phyloP scores from a whole-genome alignment of 1,140 invertebrate genomes.

The Aricia agestis region DNA sequence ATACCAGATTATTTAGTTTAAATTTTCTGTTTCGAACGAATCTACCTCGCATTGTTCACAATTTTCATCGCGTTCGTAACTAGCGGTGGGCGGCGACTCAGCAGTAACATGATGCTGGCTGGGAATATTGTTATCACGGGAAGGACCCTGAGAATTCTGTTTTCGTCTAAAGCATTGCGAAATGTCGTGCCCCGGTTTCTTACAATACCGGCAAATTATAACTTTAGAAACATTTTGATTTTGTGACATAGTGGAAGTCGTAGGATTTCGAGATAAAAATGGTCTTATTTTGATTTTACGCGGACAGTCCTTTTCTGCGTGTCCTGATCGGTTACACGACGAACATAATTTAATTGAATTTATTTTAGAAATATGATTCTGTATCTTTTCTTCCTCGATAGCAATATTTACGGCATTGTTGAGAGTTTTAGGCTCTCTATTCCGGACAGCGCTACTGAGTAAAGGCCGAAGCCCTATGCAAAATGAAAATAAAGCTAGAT shows the following conservation, averaged over 20 bases:
- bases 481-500: not conserved
- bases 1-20: too few species aligned
- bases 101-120: not conserved
- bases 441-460: not conserved
- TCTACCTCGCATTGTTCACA: too few species aligned
- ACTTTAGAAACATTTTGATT: not conserved
- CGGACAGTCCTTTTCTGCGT: too few species aligned
- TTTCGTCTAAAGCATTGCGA: not conserved
- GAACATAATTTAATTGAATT: not conserved
- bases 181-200: not conserved
- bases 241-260: not conserved
- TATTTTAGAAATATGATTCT: too few species aligned
- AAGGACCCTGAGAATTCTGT: not conserved
- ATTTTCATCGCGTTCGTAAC: too few species aligned
- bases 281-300: too few species aligned
- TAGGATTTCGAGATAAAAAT: too few species aligned
- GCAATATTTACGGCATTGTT: not conserved
- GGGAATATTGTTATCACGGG: not conserved
- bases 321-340: too few species aligned
- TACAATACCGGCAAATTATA: not conserved
- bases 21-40: too few species aligned
- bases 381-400: constrained; percentile 9
- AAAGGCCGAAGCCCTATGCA: not conserved
- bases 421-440: not conserved
- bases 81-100: not conserved